A percentile compares a stretch with the other conserved stretches of the same genome.
Evolutionary conservation across 2,888 invertebrate genomes (phyloP).

Genomic region (Amphimallon solstitiale): DNA sequence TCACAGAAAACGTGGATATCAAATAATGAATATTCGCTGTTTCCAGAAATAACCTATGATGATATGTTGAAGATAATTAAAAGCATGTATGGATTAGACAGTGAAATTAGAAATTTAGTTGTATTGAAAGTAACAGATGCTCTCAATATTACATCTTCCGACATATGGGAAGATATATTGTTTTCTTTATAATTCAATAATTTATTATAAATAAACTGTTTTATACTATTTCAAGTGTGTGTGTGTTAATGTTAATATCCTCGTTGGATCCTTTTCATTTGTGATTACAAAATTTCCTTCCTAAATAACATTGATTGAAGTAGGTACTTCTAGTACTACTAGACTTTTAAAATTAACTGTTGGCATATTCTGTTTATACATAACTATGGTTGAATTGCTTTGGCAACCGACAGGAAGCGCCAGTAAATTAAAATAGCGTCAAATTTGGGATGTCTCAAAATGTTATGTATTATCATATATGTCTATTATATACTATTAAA

Average conservation of each 20-base stretch:
- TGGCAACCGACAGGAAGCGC: no score
- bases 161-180: slow-evolving; percentile 62
- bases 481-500: no score
- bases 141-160: slow-evolving; percentile 58
- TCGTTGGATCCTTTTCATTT: no score
- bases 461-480: no score
- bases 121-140: slow-evolving; percentile 63
- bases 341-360: no score
- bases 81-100: slow-evolving; percentile 61
- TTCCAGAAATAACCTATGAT: slow-evolving; percentile 65
- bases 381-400: no score
- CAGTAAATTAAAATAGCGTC: no score
- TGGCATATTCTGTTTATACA: no score
- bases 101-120: slow-evolving; percentile 61
- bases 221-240: not conserved
- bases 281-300: no score
- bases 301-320: no score
- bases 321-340: no score
- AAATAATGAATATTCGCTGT: slow-evolving; percentile 53
- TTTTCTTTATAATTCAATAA: slow-evolving; percentile 32
- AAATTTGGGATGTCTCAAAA: no score
- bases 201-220: slow-evolving; percentile 14
- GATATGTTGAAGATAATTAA: slow-evolving; percentile 64
- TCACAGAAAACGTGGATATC: slow-evolving; percentile 57
- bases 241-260: slow-evolving; percentile 5